These are phyloP conservation scores for Cheirogaleus major DNA, from an alignment of 2,797 vertebrate genomes.

Conservation along the genomic window DNA sequence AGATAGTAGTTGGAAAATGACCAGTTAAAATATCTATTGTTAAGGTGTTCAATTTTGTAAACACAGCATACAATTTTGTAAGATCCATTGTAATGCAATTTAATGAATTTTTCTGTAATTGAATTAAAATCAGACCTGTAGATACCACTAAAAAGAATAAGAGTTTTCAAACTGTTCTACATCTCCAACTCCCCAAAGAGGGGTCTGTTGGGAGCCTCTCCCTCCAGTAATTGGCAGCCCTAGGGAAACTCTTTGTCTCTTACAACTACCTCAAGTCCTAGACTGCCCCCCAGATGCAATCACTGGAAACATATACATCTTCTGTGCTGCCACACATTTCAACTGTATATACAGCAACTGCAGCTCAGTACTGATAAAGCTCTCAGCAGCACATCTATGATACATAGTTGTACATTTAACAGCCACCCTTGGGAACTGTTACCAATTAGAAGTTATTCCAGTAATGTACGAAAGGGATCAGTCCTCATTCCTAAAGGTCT, in stretches of 20 bases:
- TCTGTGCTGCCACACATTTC: background rate
- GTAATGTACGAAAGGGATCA: background rate
- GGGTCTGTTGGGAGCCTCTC: background rate
- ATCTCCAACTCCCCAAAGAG: background rate
- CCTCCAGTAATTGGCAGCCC: background rate
- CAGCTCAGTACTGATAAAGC: background rate
- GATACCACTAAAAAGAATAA: background rate
- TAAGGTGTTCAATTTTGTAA: background rate
- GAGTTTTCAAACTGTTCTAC: background rate
- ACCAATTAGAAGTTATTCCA: constrained; percentile 3
- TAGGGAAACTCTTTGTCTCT: background rate
- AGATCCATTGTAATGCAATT: background rate
- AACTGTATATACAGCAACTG: background rate
- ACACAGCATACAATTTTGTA: background rate
- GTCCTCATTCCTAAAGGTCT: background rate
- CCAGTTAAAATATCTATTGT: constrained; percentile 13
- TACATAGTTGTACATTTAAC: background rate
- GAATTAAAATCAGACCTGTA: constrained; percentile 41
- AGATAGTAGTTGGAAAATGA: constrained; percentile 24
- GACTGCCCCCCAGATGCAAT: background rate
- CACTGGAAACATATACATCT: background rate
- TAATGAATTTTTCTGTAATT: constrained; percentile 6
- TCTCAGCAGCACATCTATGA: background rate
- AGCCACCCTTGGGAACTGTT: background rate
- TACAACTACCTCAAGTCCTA: background rate